Conservation (phyloP, 2,113 vertebrate species). For the Anhinga anhinga region DNA sequence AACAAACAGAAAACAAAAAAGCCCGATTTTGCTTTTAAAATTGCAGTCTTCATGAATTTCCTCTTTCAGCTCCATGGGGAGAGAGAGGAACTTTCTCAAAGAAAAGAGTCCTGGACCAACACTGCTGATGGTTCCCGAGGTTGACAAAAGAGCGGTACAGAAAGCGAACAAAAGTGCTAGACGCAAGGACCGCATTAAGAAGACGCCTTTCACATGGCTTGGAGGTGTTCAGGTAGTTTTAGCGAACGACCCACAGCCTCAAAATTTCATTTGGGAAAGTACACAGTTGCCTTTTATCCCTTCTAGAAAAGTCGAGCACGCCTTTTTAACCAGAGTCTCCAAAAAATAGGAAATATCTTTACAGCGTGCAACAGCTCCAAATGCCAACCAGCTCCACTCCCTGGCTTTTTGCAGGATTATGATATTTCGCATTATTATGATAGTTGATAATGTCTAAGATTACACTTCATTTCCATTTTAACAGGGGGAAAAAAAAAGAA, state of each 20-base stretch:
- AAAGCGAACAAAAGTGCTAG: background rate
- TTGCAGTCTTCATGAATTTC: background rate
- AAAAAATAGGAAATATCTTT: background rate
- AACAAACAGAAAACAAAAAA: slow-evolving; percentile 54
- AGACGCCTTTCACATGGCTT: background rate
- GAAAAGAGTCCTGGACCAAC: background rate
- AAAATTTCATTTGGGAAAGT: no score
- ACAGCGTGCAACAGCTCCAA: background rate
- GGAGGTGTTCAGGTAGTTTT: background rate
- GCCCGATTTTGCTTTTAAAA: background rate
- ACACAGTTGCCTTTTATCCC: background rate
- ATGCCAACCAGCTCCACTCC: background rate
- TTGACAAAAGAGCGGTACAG: background rate
- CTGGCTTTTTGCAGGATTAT: background rate
- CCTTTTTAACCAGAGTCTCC: background rate
- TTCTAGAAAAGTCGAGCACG: background rate
- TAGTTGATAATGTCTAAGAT: background rate
- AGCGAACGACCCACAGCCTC: background rate
- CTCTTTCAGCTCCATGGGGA: background rate
- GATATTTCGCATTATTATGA: background rate
- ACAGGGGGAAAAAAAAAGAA: background rate
- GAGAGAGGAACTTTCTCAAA: background rate
- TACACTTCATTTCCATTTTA: background rate
- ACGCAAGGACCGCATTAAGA: background rate
- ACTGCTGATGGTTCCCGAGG: fast-evolving